Percentiles rank a stretch among this genome's conserved stretches.
Conservation (phyloP, 2,797 vertebrate genomes). For the Antennarius maculatus region DNA sequence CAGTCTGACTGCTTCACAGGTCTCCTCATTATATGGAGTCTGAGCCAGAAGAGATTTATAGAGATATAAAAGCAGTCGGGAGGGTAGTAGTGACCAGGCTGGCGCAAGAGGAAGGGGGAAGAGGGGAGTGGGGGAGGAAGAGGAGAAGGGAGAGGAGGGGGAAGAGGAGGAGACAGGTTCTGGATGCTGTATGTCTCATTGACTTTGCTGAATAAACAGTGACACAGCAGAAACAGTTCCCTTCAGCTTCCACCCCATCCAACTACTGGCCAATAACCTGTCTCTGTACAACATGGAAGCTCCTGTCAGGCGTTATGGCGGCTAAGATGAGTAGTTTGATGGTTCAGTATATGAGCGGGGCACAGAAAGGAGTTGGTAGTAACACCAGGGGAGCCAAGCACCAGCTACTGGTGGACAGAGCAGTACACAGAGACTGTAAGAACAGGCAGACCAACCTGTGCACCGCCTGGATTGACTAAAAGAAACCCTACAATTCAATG, state of each 20-base stretch:
- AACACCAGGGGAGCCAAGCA: no score
- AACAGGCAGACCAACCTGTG: no score
- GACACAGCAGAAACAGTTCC: constrained; percentile 33
- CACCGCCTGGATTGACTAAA: no score
- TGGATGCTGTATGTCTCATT: constrained; percentile 30
- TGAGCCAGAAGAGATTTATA: constrained; percentile 76
- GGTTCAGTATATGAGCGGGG: no score
- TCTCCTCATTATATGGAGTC: constrained; percentile 70
- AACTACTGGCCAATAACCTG: no score
- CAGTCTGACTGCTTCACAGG: constrained; percentile 65
- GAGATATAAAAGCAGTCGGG: constrained; percentile 76
- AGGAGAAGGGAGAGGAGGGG: constrained; percentile 1
- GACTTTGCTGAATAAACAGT: constrained; percentile 20
- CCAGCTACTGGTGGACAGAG: no score
- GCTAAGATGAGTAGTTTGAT: no score
- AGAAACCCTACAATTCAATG: no score
- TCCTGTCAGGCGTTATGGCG: no score
- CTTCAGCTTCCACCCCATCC: not conserved
- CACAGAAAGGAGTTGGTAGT: no score
- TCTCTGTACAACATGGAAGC: no score
- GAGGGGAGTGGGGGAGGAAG: not conserved
- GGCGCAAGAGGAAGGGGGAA: constrained; percentile 29
- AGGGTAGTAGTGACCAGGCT: constrained; percentile 73
- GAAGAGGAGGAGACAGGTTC: constrained; percentile 14
- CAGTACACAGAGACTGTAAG: no score